Base-by-base conservation (phyloP, 2,888 invertebrate genomes). In the Orchesellides sinensis region DNA sequence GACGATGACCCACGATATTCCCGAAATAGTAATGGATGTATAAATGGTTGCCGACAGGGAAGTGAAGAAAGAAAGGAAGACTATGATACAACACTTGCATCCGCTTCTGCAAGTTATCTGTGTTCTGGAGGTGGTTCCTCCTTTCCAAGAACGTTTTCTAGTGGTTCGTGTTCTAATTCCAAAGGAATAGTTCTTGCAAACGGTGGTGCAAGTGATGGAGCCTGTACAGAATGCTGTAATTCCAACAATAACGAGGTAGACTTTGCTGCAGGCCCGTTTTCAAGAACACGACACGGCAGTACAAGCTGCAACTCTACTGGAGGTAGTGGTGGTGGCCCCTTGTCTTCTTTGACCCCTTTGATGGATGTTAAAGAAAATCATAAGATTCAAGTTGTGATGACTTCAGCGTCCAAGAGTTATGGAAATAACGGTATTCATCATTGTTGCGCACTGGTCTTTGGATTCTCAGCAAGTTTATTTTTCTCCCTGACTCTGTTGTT, bases 401-500 rank as follows among this genome's bases (percentile, higher is more conserved):
- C 79, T 0, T 40, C 61, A n/a, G 21, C 40, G 19, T 17, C 32
- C 5, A 69, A 78, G 32, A 40, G 17, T 23, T 19, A 59, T 19
- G 54, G 40, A 0, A 59, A 56, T 8, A 75, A 35, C 27, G 75
- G 23, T n/a, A 32, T 77, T 47, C 70, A 79, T 23, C 23, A 65
- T 23, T 81, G 82, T 70, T 77, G 72, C 14, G 84, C 77, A 0
- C 40, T 87, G 0, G 70, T 86, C 17, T 85, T 86, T 35, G 86
- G 81, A 10, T 63, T 87, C 23, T 59, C 70, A 0, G 80, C 85
- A 12, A 83, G 83, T 61, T 45, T 87, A 8, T 86, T 85, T 29
- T 86, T 84, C 32, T 86, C 86, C 0, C 32, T 87, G 52, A 84
- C 86, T 4, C 73, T 85, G 27, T 29, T 87, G 21, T 77, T 86